Conservation (phyloP, 2,113 vertebrate genomes). For the Raja brachyura region DNA sequence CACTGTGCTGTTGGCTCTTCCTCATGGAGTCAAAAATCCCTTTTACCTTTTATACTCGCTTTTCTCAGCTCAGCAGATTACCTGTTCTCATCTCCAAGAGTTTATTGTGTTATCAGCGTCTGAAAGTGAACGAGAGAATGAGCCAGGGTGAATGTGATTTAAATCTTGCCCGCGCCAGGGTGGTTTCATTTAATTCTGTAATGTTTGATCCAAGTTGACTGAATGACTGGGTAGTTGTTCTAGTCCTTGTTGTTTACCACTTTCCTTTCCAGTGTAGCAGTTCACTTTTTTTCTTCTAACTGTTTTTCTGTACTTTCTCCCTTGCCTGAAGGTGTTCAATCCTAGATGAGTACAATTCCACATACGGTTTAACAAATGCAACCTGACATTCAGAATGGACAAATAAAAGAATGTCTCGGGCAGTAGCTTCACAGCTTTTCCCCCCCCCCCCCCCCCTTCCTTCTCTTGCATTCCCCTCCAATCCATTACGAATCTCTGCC, state of each 20-base stretch:
- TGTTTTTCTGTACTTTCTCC: background rate
- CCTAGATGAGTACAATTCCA: background rate
- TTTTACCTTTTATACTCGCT: background rate
- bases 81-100: background rate
- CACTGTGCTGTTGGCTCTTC: background rate
- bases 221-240: background rate
- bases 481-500: background rate
- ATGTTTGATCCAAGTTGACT: background rate
- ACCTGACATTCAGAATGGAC: background rate
- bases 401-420: background rate
- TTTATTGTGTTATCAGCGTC: background rate
- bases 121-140: background rate
- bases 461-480: background rate
- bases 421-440: background rate
- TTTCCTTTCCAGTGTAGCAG: background rate
- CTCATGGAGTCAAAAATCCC: background rate
- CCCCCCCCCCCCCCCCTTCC: background rate
- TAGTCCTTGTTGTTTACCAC: background rate
- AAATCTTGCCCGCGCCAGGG: background rate
- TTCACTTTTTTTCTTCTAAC: background rate
- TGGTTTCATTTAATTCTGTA: background rate
- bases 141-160: background rate
- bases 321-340: background rate
- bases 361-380: background rate
- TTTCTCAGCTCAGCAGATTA: background rate